Percentiles rank a stretch among this genome's conserved stretches.
These are phyloP conservation scores for Macrochelys suwanniensis DNA, from an alignment of 2,797 vertebrate species.

Conservation along the genomic window DNA sequence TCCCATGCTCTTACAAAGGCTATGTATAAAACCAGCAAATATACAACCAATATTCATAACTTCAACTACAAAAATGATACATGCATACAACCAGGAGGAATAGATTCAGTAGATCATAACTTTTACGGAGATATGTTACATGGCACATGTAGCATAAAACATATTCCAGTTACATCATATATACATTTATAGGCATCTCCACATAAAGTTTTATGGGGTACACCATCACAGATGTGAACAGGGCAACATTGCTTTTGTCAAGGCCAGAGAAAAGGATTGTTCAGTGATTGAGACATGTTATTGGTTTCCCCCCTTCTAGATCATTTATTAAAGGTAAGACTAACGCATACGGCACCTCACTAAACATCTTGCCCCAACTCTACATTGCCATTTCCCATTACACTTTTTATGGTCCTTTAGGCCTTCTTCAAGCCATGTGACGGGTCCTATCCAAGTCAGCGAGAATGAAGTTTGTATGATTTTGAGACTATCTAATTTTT, in stretches of 20 bases:
- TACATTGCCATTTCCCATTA: fast-evolving
- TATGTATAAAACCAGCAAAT: too few species aligned
- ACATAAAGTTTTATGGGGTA: too few species aligned
- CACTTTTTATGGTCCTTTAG: fast-evolving
- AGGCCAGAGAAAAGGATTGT: neutral
- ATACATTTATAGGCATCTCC: too few species aligned
- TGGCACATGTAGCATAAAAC: too few species aligned
- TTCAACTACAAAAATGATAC: too few species aligned
- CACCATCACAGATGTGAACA: neutral
- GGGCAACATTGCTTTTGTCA: neutral
- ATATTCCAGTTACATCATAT: too few species aligned
- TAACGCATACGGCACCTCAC: neutral
- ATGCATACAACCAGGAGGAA: too few species aligned
- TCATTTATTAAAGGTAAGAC: neutral
- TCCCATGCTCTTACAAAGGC: too few species aligned
- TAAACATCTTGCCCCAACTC: neutral
- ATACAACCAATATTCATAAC: too few species aligned
- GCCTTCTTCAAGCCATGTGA: neutral
- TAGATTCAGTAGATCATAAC: too few species aligned
- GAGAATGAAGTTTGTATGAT: neutral
- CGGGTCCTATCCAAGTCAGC: neutral
- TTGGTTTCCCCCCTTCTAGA: neutral
- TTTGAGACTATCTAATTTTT: neutral
- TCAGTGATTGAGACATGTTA: neutral
- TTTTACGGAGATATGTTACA: too few species aligned